Conservation (phyloP, 2,888 invertebrate species). For the Eupithecia subumbrata region DNA sequence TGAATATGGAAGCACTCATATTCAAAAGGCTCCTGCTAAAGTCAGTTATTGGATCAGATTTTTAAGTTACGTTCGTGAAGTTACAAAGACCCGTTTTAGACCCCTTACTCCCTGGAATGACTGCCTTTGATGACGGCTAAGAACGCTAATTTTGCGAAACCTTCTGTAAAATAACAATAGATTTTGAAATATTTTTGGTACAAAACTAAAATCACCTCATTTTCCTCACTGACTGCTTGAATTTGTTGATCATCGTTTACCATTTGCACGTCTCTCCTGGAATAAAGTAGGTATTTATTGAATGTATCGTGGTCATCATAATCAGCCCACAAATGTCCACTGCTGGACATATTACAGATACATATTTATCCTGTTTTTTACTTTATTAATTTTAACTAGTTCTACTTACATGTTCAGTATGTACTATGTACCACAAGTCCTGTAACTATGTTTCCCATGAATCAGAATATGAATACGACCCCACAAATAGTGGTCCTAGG, state of each 20-base stretch:
- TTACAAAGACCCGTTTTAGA: too few species aligned
- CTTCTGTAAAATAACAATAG: background rate
- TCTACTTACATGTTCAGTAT: too few species aligned
- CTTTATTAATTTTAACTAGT: too few species aligned
- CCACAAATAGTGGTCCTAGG: background rate
- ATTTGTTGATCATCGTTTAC: background rate
- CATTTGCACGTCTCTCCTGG: background rate
- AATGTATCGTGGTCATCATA: background rate
- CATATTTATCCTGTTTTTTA: too few species aligned
- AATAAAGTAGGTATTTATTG: background rate
- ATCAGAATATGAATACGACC: too few species aligned
- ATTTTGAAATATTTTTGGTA: background rate
- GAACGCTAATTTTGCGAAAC: background rate
- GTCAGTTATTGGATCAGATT: too few species aligned
- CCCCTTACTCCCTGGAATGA: background rate
- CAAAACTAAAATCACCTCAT: background rate
- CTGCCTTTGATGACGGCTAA: background rate
- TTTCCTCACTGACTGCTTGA: background rate
- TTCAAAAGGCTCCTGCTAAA: too few species aligned
- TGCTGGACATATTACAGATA: background rate
- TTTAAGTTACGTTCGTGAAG: too few species aligned
- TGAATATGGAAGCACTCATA: too few species aligned
- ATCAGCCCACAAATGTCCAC: background rate
- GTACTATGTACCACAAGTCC: too few species aligned
- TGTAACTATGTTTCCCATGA: too few species aligned